Evolutionary conservation across 2,113 vertebrate genomes (phyloP).

Genomic region (Ciconia boyciana): DNA sequence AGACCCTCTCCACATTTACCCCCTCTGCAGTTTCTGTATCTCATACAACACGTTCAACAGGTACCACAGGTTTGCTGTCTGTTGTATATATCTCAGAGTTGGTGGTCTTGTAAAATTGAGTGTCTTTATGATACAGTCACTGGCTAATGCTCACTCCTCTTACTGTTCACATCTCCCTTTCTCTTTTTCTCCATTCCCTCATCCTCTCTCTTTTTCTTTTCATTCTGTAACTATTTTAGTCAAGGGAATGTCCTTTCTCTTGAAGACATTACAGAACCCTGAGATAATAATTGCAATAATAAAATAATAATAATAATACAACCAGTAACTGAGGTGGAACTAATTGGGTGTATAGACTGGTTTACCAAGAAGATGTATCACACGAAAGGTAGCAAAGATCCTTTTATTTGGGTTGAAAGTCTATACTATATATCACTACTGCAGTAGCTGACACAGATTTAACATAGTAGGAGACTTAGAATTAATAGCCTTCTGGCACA

Average conservation of each 20-base stretch:
- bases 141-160: not conserved
- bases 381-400: not conserved
- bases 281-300: not conserved
- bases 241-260: not conserved
- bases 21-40: not conserved
- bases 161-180: not conserved
- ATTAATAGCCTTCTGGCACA: not conserved
- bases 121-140: too few relatives aligned
- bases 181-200: not conserved
- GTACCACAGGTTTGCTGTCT: not conserved
- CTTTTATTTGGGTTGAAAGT: not conserved
- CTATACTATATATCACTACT: not conserved
- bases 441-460: not conserved
- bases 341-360: not conserved
- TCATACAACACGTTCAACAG: accelerated
- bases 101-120: not conserved
- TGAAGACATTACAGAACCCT: not conserved
- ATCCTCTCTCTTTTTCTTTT: not conserved
- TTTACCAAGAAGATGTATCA: not conserved
- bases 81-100: accelerated
- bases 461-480: not conserved
- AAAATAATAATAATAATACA: not conserved
- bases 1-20: not conserved
- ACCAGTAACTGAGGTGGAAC: not conserved
- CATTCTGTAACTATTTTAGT: not conserved